Conservation (phyloP, 1,140 invertebrate species). For the Drosophila kohkoa region DNA sequence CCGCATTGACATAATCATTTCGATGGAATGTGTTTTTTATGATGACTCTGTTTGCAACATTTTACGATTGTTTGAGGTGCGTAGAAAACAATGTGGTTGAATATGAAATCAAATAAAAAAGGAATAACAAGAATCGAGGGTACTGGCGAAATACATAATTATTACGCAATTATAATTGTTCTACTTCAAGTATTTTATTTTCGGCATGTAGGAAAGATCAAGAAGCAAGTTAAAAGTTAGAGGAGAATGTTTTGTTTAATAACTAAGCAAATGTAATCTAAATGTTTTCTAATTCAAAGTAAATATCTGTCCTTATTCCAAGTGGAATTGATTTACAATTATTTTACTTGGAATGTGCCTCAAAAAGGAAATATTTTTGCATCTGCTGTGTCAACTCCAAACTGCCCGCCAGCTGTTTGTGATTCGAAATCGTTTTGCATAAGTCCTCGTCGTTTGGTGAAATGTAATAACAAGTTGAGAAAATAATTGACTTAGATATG, state of each 20-base stretch:
- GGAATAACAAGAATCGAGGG: too few relatives aligned
- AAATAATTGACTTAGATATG: constrained; percentile 26
- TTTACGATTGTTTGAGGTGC: constrained; percentile 31
- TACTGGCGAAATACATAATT: too few relatives aligned
- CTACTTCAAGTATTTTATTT: too few relatives aligned
- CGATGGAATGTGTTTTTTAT: constrained; percentile 41
- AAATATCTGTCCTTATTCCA: too few relatives aligned
- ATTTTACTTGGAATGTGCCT: background rate
- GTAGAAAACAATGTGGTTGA: constrained; percentile 3
- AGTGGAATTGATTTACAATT: background rate
- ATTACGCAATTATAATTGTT: too few relatives aligned
- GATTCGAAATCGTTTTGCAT: background rate
- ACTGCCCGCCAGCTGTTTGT: constrained; percentile 8
- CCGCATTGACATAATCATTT: constrained; percentile 40
- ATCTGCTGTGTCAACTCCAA: background rate
- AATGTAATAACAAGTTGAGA: constrained; percentile 25
- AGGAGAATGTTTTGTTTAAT: too few relatives aligned
- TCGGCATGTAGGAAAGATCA: too few relatives aligned
- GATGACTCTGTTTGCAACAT: constrained; percentile 31
- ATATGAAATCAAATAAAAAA: background rate
- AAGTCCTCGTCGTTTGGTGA: constrained; percentile 3
- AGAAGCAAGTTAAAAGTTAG: too few relatives aligned
- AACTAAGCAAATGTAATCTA: too few relatives aligned
- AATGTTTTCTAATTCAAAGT: too few relatives aligned
- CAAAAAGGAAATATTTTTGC: background rate